Evolutionary conservation across 2,797 vertebrate genomes (phyloP), one percentile per base, ranked within the genome.

Genomic region (Manis crassicaudata): DNA sequence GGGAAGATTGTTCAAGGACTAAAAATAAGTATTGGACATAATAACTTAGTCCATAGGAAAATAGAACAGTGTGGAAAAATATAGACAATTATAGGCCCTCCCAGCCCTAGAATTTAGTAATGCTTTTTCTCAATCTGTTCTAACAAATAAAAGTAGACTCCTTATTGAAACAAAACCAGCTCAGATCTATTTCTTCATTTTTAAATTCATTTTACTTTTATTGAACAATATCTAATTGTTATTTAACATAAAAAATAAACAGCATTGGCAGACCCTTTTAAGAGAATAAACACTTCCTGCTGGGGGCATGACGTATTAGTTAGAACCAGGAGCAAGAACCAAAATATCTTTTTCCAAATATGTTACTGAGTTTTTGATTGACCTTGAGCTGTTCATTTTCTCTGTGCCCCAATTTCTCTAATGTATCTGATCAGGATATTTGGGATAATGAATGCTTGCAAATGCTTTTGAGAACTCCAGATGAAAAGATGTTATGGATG

Each of bases 171-270:
- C 27, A 93, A 60, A 88, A 54, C 87, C 54, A 97, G 27, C 67
- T 8, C 9, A 65, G 21, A 86, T 96, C 35, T 92, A 3, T 84
- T 75, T 86, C 62, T 88, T 94, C 65, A 84, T 76, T 96, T 72
- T 94, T 60, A 75, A 95, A 90, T 54, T 93, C 40, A n/a, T 79
- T 92, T 96, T 76, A 92, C 84, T 27, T 85, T 84, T 90, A 81
- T 75, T 70, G 58, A 93, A 90, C 27, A 77, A 70, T 86, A 13
- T 89, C 82, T 86, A 94, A 73, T 91, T 94, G 37, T 90, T 92
- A 40, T 67, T 96, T 92, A 73, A 63, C 68, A 81, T 96, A 88
- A 96, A 81, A 89, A 46, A 84, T 92, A 67, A 77, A 54, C 32
- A 85, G 50, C 29, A 70, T 21, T 82, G 43, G 46, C 37, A 88